A percentile compares a stretch with the other conserved stretches of the same genome.
These are phyloP conservation scores for Caenorhabditis latens DNA, from an alignment of 1,140 invertebrate genomes.

Conservation along the genomic window DNA sequence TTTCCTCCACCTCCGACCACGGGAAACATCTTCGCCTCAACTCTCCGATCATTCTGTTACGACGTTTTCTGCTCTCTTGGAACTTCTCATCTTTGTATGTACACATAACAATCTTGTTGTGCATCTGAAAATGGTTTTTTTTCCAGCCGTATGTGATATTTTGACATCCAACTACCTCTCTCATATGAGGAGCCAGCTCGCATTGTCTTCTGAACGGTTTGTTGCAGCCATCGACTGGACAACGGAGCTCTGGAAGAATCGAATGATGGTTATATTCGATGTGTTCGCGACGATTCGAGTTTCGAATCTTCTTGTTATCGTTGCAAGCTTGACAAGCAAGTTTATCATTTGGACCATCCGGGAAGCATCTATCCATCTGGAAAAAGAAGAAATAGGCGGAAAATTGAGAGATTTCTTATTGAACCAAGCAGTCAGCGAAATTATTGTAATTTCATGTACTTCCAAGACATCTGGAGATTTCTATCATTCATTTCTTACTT, in stretches of 20 bases:
- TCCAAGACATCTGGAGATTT: no score
- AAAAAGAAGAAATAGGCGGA: no score
- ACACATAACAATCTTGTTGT: neutral
- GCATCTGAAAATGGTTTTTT: neutral
- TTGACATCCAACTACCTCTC: neutral
- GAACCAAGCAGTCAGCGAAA: no score
- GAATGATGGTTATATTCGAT: neutral
- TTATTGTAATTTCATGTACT: no score
- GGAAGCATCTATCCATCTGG: neutral
- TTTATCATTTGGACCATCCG: neutral
- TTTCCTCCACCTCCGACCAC: neutral
- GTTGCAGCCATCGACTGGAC: neutral
- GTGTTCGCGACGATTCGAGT: neutral
- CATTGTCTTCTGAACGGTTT: neutral
- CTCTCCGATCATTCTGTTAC: neutral
- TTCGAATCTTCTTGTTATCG: neutral
- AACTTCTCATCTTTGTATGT: neutral
- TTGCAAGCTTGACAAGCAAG: neutral
- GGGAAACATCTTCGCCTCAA: constrained; percentile 3
- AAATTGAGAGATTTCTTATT: neutral
- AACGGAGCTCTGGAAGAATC: neutral
- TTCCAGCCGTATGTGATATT: neutral
- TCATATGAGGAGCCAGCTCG: constrained; percentile 2
- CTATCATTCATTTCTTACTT: no score
- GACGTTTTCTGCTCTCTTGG: neutral